Evolutionary conservation across 1,140 invertebrate genomes (phyloP), one percentile per base, ranked within the genome.

Genomic region (Anastrepha ludens): DNA sequence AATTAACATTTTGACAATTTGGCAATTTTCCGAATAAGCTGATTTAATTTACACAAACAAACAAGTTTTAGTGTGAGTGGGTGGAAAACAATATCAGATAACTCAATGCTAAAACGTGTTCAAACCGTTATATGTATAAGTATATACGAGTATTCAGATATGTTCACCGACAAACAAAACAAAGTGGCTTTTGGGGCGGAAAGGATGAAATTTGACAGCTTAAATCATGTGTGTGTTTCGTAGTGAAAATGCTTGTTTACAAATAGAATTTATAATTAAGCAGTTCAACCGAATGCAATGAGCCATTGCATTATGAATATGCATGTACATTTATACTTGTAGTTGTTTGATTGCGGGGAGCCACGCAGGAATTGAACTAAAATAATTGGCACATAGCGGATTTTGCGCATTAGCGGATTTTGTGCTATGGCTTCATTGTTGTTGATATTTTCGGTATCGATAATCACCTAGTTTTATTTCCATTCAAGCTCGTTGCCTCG

Each of bases 1-100:
- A 58, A 58, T 81, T 81, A 81, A 81, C 74, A 81, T 81, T 81
- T 41, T 81, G 74, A 81, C 74, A 81, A 81, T 81, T 81, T 81
- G 74, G 47, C 74, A 81, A 81, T 81, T 81, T 81, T 81, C 74
- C 74, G 47, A 81, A 55, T 9, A 81, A 81, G 47, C 74, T n/a
- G 55, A 47, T 55, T 81, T 81, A 81, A 81, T 81, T 81, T 81
- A 81, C 17, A 29, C 11, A 13, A 11, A 15, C 47, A 62, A 62
- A 62, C 8, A 62, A n/a, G 11, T 62, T 4, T 15, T 11, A n/a
- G 11, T 62, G 60, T 3, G 6, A 15, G 15, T 47, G 39, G 3
- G 39, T 17, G 67, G 11, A 2, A 70, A 70, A 6, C 39, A 4
- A 70, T 44, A 39, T 44, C 39, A 41, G 17, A 47, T n/a, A 74